A percentile compares a stretch with the other conserved stretches of the same genome.
Conservation (phyloP, 2,797 vertebrate species). For the Poeciliopsis paucimaculata region DNA sequence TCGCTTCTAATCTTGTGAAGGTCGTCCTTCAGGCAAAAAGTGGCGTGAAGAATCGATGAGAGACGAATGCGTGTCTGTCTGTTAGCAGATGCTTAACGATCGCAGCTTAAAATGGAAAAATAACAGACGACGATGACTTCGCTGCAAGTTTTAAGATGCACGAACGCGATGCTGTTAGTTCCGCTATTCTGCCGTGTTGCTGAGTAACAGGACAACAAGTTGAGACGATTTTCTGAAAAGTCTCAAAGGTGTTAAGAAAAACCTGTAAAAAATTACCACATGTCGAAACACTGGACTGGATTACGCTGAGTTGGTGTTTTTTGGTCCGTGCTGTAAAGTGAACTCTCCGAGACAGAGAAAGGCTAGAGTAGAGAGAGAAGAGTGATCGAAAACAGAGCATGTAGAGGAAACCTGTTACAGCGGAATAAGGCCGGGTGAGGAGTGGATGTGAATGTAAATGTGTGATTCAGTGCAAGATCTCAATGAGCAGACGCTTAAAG, state of each 20-base stretch:
- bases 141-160: slow-evolving; percentile 3
- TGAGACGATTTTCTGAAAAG: slow-evolving; percentile 16
- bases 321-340: slow-evolving; percentile 63
- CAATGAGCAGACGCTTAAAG: slow-evolving; percentile 89
- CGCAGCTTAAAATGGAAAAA: slow-evolving; percentile 1
- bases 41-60: not conserved
- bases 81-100: slow-evolving; percentile 5
- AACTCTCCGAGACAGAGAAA: slow-evolving; percentile 19
- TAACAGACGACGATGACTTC: not conserved
- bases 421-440: slow-evolving; percentile 26
- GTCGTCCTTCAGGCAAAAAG: slow-evolving; percentile 41
- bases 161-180: slow-evolving; percentile 9
- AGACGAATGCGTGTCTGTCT: not conserved
- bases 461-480: slow-evolving; percentile 85
- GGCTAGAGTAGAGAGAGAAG: not conserved
- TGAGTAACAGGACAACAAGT: not conserved
- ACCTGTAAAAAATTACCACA: slow-evolving; percentile 2
- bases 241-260: slow-evolving; percentile 25
- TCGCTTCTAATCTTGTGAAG: slow-evolving; percentile 28
- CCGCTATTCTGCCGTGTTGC: not conserved
- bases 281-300: slow-evolving; percentile 20
- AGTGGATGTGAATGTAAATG: not conserved
- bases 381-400: slow-evolving; percentile 1
- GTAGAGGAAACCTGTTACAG: slow-evolving; percentile 7
- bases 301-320: slow-evolving; percentile 25